phyloP scores from a whole-genome alignment of 2,797 vertebrate genomes.

The Myripristis murdjan region DNA sequence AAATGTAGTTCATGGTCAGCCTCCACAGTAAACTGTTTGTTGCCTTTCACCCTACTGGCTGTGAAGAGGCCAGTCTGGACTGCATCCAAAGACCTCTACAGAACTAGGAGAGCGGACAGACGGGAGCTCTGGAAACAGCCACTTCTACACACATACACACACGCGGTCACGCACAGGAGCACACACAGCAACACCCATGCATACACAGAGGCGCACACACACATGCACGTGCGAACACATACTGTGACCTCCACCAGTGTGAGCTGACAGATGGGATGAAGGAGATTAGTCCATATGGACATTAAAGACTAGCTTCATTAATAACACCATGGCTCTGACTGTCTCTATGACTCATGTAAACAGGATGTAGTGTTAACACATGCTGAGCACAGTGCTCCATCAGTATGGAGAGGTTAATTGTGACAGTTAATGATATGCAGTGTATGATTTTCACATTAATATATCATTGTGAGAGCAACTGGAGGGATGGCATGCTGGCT shows the following conservation, averaged over 20 bases:
- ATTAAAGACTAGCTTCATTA: constrained; percentile 74
- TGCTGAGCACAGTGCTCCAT: constrained; percentile 29
- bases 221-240: constrained; percentile 26
- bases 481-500: too few relatives aligned
- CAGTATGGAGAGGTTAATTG: constrained; percentile 51
- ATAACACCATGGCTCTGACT: constrained; percentile 55
- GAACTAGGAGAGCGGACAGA: constrained; percentile 21
- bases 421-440: constrained; percentile 34
- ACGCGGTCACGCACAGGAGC: neutral
- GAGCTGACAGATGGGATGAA: constrained; percentile 78
- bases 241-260: constrained; percentile 39
- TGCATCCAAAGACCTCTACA: constrained; percentile 29
- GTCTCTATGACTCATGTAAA: constrained; percentile 56
- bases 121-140: constrained; percentile 25
- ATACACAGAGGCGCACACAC: constrained; percentile 18
- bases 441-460: constrained; percentile 17
- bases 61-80: constrained; percentile 13
- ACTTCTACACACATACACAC: neutral
- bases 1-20: constrained; percentile 4
- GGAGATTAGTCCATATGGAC: constrained; percentile 77
- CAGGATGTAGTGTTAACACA: constrained; percentile 58
- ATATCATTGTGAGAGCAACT: constrained; percentile 3
- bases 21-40: constrained; percentile 19
- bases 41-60: neutral
- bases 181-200: constrained; percentile 16